Conservation (phyloP, 2,888 invertebrate species). For the Eulithis testata region DNA sequence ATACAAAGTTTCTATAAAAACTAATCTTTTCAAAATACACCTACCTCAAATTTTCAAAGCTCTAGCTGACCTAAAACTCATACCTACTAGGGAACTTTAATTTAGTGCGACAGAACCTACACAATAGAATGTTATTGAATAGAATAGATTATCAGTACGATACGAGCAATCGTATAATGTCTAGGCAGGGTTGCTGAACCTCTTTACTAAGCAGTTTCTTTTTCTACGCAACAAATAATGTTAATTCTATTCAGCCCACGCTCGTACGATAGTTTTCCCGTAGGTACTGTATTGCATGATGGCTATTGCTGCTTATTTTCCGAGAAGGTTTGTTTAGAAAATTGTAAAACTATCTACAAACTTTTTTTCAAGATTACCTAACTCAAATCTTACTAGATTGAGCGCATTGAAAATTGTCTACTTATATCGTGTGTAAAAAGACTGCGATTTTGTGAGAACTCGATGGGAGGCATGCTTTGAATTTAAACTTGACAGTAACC, state of each 20-base stretch:
- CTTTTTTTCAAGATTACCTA: not conserved
- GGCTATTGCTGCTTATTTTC: slow-evolving; percentile 19
- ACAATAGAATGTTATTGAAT: slow-evolving; percentile 34
- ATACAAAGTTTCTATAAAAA: not conserved
- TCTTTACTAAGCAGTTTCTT: slow-evolving; percentile 29
- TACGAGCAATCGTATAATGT: slow-evolving; percentile 30
- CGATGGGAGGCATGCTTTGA: too few species aligned
- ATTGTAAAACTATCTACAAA: not conserved
- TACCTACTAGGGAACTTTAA: slow-evolving; percentile 10
- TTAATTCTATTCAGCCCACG: slow-evolving; percentile 34
- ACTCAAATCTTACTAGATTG: too few species aligned
- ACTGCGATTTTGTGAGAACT: too few species aligned
- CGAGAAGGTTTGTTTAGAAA: slow-evolving; percentile 12
- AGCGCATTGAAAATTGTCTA: too few species aligned
- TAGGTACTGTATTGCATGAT: slow-evolving; percentile 18
- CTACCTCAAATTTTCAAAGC: slow-evolving; percentile 10
- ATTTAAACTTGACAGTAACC: too few species aligned
- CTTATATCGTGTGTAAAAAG: too few species aligned
- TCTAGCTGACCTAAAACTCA: slow-evolving; percentile 8
- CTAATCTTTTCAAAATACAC: not conserved
- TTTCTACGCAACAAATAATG: slow-evolving; percentile 33
- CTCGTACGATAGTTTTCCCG: slow-evolving; percentile 29
- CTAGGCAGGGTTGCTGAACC: slow-evolving; percentile 27
- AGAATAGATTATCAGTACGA: slow-evolving; percentile 26
- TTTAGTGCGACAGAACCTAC: slow-evolving; percentile 24